These are phyloP conservation scores for Patella caerulea DNA, from an alignment of 2,888 invertebrate species.

Conservation along the genomic window DNA sequence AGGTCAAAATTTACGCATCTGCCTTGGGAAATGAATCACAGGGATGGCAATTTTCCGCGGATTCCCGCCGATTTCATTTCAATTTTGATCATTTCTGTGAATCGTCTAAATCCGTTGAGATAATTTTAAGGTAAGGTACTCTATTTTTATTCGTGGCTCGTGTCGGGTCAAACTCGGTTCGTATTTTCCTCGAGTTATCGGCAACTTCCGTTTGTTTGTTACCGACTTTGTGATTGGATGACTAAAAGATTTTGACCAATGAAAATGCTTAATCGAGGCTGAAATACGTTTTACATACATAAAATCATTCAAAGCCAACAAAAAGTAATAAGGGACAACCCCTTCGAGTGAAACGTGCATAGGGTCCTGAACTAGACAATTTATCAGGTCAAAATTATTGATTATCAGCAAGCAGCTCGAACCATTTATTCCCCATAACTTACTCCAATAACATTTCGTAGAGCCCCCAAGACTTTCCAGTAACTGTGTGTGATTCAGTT, in stretches of 20 bases:
- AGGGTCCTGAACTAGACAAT: conserved; percentile 25
- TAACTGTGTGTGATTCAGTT: conserved; percentile 15
- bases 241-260: too few species aligned
- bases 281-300: background rate
- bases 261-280: too few species aligned
- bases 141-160: too few species aligned
- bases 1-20: background rate
- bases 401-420: conserved; percentile 19
- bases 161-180: too few species aligned
- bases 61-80: too few species aligned
- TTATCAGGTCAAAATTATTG: conserved; percentile 15
- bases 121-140: too few species aligned
- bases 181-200: too few species aligned
- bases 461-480: conserved; percentile 11
- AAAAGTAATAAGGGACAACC: conserved; percentile 24
- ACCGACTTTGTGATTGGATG: too few species aligned
- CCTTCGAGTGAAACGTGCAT: conserved; percentile 31
- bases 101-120: too few species aligned
- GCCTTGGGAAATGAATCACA: background rate
- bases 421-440: conserved; percentile 32
- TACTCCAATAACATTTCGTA: conserved; percentile 26
- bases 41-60: too few species aligned
- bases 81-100: too few species aligned
- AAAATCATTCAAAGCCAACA: conserved; percentile 10
- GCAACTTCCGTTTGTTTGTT: too few species aligned